These are phyloP conservation scores for Patella caerulea DNA, from an alignment of 2,888 invertebrate species.

Conservation along the genomic window DNA sequence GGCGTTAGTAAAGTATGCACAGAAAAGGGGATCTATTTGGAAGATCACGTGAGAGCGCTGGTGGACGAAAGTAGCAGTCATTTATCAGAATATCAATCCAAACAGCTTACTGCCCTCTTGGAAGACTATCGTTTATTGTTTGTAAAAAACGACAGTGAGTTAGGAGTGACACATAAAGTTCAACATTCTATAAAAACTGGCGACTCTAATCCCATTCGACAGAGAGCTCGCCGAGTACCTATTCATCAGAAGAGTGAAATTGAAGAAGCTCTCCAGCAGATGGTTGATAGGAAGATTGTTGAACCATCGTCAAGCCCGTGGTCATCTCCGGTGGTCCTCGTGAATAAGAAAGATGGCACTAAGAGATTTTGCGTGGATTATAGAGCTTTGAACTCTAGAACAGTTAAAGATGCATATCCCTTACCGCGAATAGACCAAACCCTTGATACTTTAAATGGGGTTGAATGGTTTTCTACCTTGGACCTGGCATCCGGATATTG, in stretches of 20 bases:
- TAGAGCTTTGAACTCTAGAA: conserved; percentile 11
- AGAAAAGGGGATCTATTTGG: too few relatives aligned
- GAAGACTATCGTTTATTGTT: conserved; percentile 19
- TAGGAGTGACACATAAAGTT: conserved; percentile 18
- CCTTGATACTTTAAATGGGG: background rate
- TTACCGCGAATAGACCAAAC: background rate
- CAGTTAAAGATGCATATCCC: conserved; percentile 1
- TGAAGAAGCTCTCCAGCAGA: conserved; percentile 21
- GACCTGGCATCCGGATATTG: background rate
- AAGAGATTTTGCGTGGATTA: conserved; percentile 28
- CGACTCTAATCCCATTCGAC: conserved; percentile 23
- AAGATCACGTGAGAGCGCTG: background rate
- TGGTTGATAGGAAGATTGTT: conserved; percentile 24
- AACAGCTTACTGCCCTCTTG: conserved; percentile 13
- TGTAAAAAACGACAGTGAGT: conserved; percentile 17
- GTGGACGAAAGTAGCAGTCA: conserved; percentile 6
- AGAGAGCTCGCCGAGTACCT: conserved; percentile 21
- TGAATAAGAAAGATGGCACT: conserved; percentile 23
- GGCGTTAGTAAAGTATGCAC: too few relatives aligned
- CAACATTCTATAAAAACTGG: conserved; percentile 23
- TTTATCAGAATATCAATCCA: conserved; percentile 11
- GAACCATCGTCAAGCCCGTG: conserved; percentile 26
- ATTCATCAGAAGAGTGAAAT: conserved; percentile 19
- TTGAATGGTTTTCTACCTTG: background rate
- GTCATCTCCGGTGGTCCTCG: conserved; percentile 26